Conservation (phyloP, 2,113 vertebrate genomes). For the Anoura caudifer region DNA sequence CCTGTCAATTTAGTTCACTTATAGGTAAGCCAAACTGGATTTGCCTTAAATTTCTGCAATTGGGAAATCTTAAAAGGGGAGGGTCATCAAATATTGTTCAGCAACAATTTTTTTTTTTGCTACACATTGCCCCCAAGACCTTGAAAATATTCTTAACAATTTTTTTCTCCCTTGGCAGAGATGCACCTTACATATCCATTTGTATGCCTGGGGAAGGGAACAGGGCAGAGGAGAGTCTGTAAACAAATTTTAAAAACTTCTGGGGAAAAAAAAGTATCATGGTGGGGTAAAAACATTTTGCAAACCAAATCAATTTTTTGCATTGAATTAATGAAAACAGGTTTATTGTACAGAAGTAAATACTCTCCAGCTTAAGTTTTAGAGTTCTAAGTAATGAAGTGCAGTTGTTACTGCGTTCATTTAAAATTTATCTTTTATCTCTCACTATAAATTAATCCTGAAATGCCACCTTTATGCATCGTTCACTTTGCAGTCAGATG, state of each 20-base stretch:
- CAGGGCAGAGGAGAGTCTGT: not conserved
- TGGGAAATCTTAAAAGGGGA: not conserved
- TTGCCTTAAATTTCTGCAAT: not conserved
- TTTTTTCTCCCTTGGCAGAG: not conserved
- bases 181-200: not conserved
- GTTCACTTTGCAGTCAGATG: conserved; percentile 61
- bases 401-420: not conserved
- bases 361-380: not conserved
- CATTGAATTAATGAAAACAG: conserved; percentile 2
- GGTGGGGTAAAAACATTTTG: not conserved
- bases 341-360: not conserved
- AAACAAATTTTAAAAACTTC: not conserved
- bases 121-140: not conserved
- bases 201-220: not conserved
- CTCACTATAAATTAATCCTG: conserved; percentile 45
- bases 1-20: not conserved
- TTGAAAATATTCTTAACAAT: not conserved
- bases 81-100: not conserved
- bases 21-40: not conserved
- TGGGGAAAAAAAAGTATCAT: not conserved
- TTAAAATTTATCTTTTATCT: conserved; percentile 56
- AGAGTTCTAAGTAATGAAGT: conserved; percentile 25
- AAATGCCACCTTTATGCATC: conserved; percentile 43
- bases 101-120: not conserved
- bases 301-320: not conserved